Base-by-base conservation (phyloP, 1,140 invertebrate species). In the Diorhabda sublineata region DNA sequence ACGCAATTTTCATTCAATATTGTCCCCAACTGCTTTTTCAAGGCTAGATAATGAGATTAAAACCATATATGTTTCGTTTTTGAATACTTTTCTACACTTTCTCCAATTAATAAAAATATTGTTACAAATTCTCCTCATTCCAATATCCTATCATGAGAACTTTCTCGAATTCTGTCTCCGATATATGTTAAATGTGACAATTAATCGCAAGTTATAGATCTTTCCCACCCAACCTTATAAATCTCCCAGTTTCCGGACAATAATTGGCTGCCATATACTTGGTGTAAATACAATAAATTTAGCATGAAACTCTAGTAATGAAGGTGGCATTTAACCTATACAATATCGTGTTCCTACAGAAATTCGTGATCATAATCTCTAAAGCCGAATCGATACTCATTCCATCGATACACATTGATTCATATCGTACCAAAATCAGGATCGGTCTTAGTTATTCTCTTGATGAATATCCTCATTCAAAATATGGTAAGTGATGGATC, bases 351-450 rank as follows among this genome's bases (percentile, higher is more conserved):
- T 62, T 62, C 44, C 43, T 45, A 11, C 42, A 62, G n/a, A 7
- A 44, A 62, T 44, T 59, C 44, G 61, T n/a, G 61, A 62, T 62
- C n/a, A 45, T 44, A 42, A 62, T 62, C 61, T 44, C 8, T 9
- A 4, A 44, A 42, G 42, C 42, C 58, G 41, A 11, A 62, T 62
- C 61, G 61, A 62, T 62, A 62, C 5, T 44, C 11, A 62, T 62
- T 62, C 61, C 43, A 9, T 62, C 61, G 61, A 62, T 62, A 7
- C 61, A 62, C 61, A 62, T 62, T 44, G 61, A 62, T 62, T 44
- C 42, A 62, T 62, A 62, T 62, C 61, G 61, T n/a, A 52, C 47
- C 7, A 6, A 9, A 8, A 42, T n/a, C 42, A 44, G 59, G 8
- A 52, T n/a, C 47, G 47, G 47, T 52, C n/a, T 52, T 2, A 52